Conservation (phyloP, 2,797 vertebrate species). For the Leuciscus waleckii region DNA sequence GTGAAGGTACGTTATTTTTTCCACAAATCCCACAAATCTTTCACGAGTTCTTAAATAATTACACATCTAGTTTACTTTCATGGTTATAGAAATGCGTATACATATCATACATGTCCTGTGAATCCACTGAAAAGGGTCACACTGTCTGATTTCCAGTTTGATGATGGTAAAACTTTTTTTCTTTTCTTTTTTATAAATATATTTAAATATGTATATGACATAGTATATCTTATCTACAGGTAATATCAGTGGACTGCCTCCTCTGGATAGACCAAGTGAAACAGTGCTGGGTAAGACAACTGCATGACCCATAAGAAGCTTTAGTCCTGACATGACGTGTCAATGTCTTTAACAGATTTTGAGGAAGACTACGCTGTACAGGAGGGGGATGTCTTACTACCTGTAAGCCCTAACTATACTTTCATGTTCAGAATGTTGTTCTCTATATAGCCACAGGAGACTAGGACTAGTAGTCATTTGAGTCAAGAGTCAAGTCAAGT, state of each 20-base stretch:
- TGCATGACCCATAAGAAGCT: not conserved
- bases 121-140: not conserved
- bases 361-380: not conserved
- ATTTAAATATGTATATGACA: too few species aligned
- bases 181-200: fast-evolving
- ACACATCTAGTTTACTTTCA: not conserved
- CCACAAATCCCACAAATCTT: not conserved
- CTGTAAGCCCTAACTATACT: not conserved
- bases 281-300: not conserved
- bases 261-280: not conserved
- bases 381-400: constrained; percentile 3
- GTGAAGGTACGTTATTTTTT: not conserved
- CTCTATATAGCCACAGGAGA: not conserved
- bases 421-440: not conserved
- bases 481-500: not conserved
- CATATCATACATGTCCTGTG: not conserved
- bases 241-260: not conserved
- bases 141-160: not conserved
- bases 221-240: not conserved
- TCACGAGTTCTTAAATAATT: too few species aligned
- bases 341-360: not conserved
- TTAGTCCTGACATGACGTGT: not conserved
- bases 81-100: too few species aligned
- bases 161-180: not conserved
- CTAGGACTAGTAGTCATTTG: not conserved